Evolutionary conservation across 2,888 invertebrate genomes (phyloP).

Genomic region (Hypercompe scribonia): DNA sequence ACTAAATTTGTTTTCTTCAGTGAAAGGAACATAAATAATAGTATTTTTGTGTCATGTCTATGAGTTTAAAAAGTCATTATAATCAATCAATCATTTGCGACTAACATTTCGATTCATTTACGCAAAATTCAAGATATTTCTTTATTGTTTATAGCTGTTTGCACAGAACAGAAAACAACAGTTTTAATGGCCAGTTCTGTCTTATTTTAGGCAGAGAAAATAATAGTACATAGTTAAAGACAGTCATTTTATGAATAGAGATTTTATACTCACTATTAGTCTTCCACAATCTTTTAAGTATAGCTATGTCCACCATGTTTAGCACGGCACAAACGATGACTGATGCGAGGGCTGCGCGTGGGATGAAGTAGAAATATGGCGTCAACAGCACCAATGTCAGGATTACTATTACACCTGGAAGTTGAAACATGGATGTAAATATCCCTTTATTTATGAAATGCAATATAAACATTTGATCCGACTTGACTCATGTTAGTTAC

Average conservation of each 20-base stretch:
- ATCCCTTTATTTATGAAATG: background rate
- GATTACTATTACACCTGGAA: slow-evolving; percentile 89
- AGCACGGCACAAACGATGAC: slow-evolving; percentile 93
- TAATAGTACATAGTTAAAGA: background rate
- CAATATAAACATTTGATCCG: background rate
- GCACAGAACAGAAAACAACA: background rate
- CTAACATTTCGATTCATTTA: too few relatives aligned
- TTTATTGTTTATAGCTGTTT: background rate
- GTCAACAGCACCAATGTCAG: slow-evolving; percentile 90
- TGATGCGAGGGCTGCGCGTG: slow-evolving; percentile 89
- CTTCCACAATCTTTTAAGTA: slow-evolving; percentile 88
- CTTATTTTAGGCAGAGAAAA: background rate
- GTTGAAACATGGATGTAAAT: background rate
- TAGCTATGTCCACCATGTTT: slow-evolving; percentile 90
- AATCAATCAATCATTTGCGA: too few relatives aligned
- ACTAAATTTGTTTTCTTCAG: too few relatives aligned
- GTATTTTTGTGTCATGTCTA: too few relatives aligned
- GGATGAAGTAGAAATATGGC: slow-evolving; percentile 91
- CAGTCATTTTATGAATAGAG: background rate
- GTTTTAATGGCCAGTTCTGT: background rate
- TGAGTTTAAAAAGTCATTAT: too few relatives aligned
- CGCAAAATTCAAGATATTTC: too few relatives aligned
- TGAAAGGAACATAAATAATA: too few relatives aligned
- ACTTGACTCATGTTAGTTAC: background rate
- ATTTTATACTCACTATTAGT: slow-evolving; percentile 83